phyloP scores from a whole-genome alignment of 2,888 invertebrate species.

The Cosmia trapezina region DNA sequence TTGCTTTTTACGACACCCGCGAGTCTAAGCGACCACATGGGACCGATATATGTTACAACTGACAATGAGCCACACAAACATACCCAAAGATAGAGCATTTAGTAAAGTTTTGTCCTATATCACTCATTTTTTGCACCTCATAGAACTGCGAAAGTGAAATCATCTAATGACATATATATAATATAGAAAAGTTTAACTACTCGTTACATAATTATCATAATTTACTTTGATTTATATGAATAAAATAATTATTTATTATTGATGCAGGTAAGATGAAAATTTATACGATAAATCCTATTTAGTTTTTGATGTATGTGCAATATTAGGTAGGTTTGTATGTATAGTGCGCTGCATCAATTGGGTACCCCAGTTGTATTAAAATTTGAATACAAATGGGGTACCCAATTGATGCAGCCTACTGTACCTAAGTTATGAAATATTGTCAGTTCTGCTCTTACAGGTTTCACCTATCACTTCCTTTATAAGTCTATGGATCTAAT shows the following conservation, averaged over 20 bases:
- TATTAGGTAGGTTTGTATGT: too few relatives aligned
- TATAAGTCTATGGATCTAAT: not conserved
- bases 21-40: not conserved
- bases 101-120: too few relatives aligned
- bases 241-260: conserved; percentile 42
- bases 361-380: too few relatives aligned
- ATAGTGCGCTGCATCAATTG: too few relatives aligned
- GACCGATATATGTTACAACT: not conserved
- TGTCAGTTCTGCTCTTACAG: not conserved
- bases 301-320: too few relatives aligned
- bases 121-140: not conserved
- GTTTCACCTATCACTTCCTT: not conserved
- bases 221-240: conserved; percentile 53
- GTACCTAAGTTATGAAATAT: not conserved
- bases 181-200: conserved; percentile 26
- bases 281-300: conserved; percentile 5
- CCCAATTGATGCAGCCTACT: too few relatives aligned
- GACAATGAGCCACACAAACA: not conserved
- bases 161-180: conserved; percentile 19
- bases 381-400: too few relatives aligned
- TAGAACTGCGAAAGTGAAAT: conserved; percentile 30
- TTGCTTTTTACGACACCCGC: conserved; percentile 4
- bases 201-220: conserved; percentile 17
- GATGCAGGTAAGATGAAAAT: conserved; percentile 6
- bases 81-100: not conserved